Evolutionary conservation across 2,888 invertebrate species (phyloP).

Genomic region (Raillietiella orientalis): DNA sequence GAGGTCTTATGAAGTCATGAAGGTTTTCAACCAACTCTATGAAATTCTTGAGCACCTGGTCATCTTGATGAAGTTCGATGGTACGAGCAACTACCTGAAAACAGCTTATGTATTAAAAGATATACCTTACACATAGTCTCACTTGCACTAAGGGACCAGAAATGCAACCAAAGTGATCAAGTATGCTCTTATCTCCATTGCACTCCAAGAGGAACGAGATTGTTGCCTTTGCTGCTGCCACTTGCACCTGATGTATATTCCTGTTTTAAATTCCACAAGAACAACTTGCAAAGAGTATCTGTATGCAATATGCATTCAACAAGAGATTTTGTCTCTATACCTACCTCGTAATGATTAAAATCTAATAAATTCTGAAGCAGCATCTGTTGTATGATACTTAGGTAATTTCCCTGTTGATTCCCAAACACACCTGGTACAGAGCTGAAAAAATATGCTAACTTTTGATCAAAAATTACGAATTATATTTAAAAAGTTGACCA

Average conservation of each 20-base stretch:
- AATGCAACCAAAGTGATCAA: not conserved
- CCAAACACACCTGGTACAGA: slow-evolving; percentile 91
- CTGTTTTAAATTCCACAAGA: no score
- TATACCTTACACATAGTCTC: no score
- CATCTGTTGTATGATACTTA: slow-evolving; percentile 85
- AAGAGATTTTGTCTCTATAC: no score
- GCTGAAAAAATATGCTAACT: no score
- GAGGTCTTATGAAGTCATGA: slow-evolving; percentile 66
- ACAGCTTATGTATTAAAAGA: no score
- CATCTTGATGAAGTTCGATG: slow-evolving; percentile 48
- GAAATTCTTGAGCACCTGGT: slow-evolving; percentile 48
- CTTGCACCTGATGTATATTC: no score
- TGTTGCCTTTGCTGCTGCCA: not conserved
- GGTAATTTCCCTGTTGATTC: slow-evolving; percentile 61
- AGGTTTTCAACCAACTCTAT: slow-evolving; percentile 77
- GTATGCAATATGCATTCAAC: no score
- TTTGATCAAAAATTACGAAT: slow-evolving; percentile 2
- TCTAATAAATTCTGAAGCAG: slow-evolving; percentile 44
- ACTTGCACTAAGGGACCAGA: not conserved
- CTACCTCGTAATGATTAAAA: slow-evolving; percentile 28
- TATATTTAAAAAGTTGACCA: no score
- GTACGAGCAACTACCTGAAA: slow-evolving; percentile 37
- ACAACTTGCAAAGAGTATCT: no score
- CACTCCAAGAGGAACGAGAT: not conserved
- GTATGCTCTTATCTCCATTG: not conserved